phyloP scores from a whole-genome alignment of 92 coral and sea anemone species.

The Actinostola sp. region DNA sequence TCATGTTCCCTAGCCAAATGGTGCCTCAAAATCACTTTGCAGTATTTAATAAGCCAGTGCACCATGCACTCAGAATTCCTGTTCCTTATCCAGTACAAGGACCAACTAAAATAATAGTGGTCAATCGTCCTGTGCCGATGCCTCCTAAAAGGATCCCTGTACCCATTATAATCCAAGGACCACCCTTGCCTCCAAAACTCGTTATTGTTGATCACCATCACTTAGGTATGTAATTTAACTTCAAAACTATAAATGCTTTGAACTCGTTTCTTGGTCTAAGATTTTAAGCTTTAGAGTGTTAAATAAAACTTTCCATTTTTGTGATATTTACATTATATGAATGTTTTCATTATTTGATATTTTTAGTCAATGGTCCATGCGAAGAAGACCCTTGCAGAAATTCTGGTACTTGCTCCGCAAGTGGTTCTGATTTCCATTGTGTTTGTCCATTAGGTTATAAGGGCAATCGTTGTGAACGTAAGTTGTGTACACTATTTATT shows the following conservation, averaged over 20 bases:
- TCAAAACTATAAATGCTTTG: not conserved
- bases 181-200: conserved; percentile 42
- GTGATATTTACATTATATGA: too few relatives aligned
- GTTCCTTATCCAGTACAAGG: conserved; percentile 55
- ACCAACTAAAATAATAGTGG: conserved; percentile 38
- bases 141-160: conserved; percentile 62
- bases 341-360: not conserved
- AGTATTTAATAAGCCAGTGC: conserved; percentile 45
- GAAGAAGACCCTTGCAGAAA: conserved; percentile 83
- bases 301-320: not conserved
- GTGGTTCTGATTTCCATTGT: conserved; percentile 53
- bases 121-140: conserved; percentile 73
- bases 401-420: conserved; percentile 79
- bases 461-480: conserved; percentile 82
- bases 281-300: not conserved
- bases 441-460: conserved; percentile 82
- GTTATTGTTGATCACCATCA: conserved; percentile 55
- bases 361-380: conserved; percentile 68
- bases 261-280: not conserved
- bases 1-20: not conserved
- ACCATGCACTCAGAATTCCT: conserved; percentile 28
- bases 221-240: conserved; percentile 14
- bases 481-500: not conserved
- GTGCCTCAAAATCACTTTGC: conserved; percentile 5
- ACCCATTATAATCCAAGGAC: conserved; percentile 52